Base-by-base conservation (phyloP, 2,797 vertebrate species). In the Lepidocolaptes lacrymiger region DNA sequence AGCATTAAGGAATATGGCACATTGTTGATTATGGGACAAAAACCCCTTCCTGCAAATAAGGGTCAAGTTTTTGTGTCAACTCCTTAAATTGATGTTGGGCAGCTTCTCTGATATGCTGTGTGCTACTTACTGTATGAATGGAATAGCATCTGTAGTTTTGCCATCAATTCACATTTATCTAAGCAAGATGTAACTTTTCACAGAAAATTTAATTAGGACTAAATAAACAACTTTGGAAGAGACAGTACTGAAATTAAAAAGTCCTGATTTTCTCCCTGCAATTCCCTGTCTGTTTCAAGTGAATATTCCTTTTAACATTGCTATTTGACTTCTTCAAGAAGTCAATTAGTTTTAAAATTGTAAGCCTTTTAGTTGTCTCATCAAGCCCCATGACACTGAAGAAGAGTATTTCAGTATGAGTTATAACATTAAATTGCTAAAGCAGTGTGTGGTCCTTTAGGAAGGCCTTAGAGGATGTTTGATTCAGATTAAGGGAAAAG, bases 341-440 rank as follows among this genome's bases (percentile, higher is more conserved):
- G 5, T 63, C 56, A 71, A 21, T 88, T 88, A 74, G 48, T 95
- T 97, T 97, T 91, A 94, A 93, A 95, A 90, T 84, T 81, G 30
- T n/a, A 86, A 95, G 49, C 2, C 14, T 96, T 89, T 96, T 94
- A 64, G 20, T 85, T 87, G 66, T 43, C 61, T 96, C 48, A 32
- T 55, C 11, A 13, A 76, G 56, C 32, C 82, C 44, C 3, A 18
- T 36, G 77, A 92, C 77, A 68, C 41, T 82, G 23, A 24, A 84
- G 59, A 95, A 91, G 55, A 73, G 30, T 68, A 85, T 76, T 94
- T 94, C 63, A 66, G 30, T 88, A 63, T 64, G n/a, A 62, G 10
- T 62, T 96, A 43, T 75, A 89, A 89, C 87, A 95, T 91, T 93
- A 97, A 94, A 76, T 94, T 43, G 21, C 63, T 96, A 73, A 94